phyloP scores from a whole-genome alignment of 2,113 vertebrate species.

The Rhynchomys soricoides region DNA sequence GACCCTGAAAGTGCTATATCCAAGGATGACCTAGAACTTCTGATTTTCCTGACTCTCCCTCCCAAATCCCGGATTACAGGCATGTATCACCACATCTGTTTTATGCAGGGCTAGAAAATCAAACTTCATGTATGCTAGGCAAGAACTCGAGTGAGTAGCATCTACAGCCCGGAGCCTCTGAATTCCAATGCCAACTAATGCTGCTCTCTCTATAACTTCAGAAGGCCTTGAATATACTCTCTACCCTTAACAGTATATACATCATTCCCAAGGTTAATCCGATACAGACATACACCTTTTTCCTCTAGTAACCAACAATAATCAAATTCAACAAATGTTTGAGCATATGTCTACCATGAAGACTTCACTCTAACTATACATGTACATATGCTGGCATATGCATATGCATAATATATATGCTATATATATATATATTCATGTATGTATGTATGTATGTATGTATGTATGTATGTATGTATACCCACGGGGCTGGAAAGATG shows the following conservation, averaged over 20 bases:
- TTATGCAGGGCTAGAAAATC: not conserved
- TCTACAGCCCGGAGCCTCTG: not conserved
- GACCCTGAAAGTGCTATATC: not conserved
- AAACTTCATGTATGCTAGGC: not conserved
- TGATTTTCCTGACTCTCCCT: not conserved
- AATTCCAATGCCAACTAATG: not conserved
- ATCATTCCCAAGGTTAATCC: not conserved
- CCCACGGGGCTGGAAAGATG: not conserved
- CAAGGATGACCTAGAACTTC: not conserved
- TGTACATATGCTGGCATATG: not conserved
- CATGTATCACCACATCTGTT: not conserved
- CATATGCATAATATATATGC: no score
- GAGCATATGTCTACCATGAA: not conserved
- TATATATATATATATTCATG: no score
- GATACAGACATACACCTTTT: not conserved
- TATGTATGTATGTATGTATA: no score
- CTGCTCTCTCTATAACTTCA: not conserved
- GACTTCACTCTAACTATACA: not conserved
- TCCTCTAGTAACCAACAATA: not conserved
- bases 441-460: not conserved
- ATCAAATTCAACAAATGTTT: constrained; percentile 22
- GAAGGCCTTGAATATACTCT: not conserved
- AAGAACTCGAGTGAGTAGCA: not conserved
- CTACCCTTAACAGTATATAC: not conserved
- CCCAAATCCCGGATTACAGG: not conserved